Percentiles rank a stretch among this genome's conserved stretches.
These are phyloP conservation scores for Cyaniris semiargus DNA, from an alignment of 2,888 invertebrate genomes.

Conservation along the genomic window DNA sequence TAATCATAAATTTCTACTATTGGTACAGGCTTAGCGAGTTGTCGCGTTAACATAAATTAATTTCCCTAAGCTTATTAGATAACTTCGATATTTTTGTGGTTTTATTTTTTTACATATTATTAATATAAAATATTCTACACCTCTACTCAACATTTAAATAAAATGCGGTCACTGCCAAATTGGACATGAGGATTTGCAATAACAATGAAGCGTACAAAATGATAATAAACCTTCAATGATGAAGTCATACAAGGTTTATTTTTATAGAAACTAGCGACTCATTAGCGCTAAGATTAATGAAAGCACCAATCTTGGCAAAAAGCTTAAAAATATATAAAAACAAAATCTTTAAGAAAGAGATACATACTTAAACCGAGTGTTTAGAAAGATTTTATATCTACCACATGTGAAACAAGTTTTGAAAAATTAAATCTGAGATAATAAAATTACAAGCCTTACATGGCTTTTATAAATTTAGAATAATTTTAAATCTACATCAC, in stretches of 20 bases:
- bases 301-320: not conserved
- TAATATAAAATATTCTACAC: slow-evolving; percentile 18
- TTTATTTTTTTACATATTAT: slow-evolving; percentile 28
- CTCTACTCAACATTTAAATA: not conserved
- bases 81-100: slow-evolving; percentile 27
- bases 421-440: not conserved
- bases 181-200: not conserved
- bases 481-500: not conserved
- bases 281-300: not conserved
- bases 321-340: slow-evolving; percentile 1
- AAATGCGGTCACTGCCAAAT: not conserved
- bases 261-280: not conserved
- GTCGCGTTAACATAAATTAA: slow-evolving; percentile 22
- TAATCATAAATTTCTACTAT: slow-evolving; percentile 22
- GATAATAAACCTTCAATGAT: not conserved
- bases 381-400: not conserved
- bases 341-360: not conserved
- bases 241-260: no score
- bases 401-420: not conserved
- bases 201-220: not conserved
- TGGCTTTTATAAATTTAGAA: not conserved
- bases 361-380: not conserved
- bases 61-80: slow-evolving; percentile 23
- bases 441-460: not conserved
- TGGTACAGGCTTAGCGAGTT: not conserved